Conservation (phyloP, 2,888 invertebrate species). For the Agriopis leucophaearia region DNA sequence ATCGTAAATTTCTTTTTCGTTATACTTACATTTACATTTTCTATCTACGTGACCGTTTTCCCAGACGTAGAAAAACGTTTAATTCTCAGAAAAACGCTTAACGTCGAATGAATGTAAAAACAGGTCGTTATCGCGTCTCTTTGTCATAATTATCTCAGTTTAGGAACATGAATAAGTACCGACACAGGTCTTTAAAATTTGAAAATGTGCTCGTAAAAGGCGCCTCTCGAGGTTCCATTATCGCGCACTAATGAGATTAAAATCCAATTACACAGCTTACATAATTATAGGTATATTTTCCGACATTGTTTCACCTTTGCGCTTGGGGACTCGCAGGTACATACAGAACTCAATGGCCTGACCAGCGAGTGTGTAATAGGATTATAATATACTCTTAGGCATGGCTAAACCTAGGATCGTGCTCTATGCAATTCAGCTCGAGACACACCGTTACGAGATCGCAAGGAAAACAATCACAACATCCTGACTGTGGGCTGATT, state of each 20-base stretch:
- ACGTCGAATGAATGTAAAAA: constrained; percentile 33
- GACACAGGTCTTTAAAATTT: constrained; percentile 46
- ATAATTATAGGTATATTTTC: constrained; percentile 57
- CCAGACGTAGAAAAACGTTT: constrained; percentile 10
- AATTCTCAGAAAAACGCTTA: constrained; percentile 26
- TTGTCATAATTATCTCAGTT: constrained; percentile 46
- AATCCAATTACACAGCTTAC: constrained; percentile 63
- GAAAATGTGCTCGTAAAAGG: constrained; percentile 52
- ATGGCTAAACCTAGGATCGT: background rate
- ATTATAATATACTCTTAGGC: background rate
- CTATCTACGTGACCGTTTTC: constrained; percentile 33
- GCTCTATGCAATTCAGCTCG: background rate
- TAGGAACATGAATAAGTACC: constrained; percentile 40
- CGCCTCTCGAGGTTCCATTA: constrained; percentile 60
- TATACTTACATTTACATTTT: constrained; percentile 40
- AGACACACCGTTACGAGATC: no score
- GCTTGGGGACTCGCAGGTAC: constrained; percentile 3
- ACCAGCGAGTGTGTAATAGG: background rate
- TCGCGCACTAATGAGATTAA: constrained; percentile 64
- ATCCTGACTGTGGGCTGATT: no score
- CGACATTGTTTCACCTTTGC: constrained; percentile 33
- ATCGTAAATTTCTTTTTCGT: constrained; percentile 50
- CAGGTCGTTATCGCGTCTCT: constrained; percentile 37
- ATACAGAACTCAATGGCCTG: constrained; percentile 2
- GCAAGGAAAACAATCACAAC: no score